Evolutionary conservation across 2,113 vertebrate species (phyloP).

Genomic region (Scalopus aquaticus): DNA sequence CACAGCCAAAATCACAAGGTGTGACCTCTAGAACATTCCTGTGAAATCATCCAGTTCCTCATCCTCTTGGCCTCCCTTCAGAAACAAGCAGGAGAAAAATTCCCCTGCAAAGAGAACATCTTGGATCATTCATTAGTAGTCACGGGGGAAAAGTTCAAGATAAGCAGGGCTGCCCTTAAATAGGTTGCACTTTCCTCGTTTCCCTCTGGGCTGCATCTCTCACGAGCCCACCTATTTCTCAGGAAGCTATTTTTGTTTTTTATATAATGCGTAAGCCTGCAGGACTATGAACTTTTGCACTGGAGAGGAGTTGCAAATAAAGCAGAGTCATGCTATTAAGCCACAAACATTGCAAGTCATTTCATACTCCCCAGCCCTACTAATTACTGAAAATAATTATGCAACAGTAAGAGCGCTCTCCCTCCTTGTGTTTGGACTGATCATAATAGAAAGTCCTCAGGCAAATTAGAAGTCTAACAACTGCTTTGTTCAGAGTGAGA

Average conservation of each 20-base stretch:
- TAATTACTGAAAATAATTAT: conserved; percentile 76
- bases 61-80: not conserved
- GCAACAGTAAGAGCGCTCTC: conserved; percentile 52
- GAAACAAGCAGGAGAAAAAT: conserved; percentile 7
- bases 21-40: not conserved
- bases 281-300: conserved; percentile 48
- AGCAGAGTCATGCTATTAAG: conserved; percentile 41
- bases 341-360: conserved; percentile 33
- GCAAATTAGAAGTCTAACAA: conserved; percentile 66
- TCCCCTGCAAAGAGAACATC: not conserved
- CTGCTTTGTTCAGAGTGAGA: conserved; percentile 44
- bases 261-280: conserved; percentile 22
- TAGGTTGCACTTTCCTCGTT: conserved; percentile 21
- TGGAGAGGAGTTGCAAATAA: conserved; percentile 64
- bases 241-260: conserved; percentile 36
- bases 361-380: conserved; percentile 51
- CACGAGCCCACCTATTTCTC: not conserved
- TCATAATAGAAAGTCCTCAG: conserved; percentile 61
- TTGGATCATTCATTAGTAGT: conserved; percentile 60
- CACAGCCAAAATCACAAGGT: conserved; percentile 14
- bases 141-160: conserved; percentile 50
- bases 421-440: conserved; percentile 31
- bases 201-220: not conserved
- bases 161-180: conserved; percentile 57
- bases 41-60: not conserved